A percentile compares a stretch with the other conserved stretches of the same genome.
phyloP scores from a whole-genome alignment of 2,888 invertebrate species.

The Melikaiella ostensackeni region DNA sequence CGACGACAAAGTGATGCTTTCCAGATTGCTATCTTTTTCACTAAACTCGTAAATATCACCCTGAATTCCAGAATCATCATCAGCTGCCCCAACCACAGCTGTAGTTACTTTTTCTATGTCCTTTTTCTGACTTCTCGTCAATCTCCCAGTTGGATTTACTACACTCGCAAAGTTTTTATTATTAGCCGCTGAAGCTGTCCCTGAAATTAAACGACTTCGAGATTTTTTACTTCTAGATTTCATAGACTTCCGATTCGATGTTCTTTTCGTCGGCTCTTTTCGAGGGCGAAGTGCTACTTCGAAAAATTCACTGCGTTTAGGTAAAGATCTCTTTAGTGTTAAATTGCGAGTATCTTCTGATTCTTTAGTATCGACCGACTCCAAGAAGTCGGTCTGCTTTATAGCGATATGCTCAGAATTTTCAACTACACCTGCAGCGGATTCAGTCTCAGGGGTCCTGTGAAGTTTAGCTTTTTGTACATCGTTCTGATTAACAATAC shows the following conservation, averaged over 20 bases:
- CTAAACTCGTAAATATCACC: slow-evolving; percentile 80
- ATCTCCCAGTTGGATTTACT: slow-evolving; percentile 64
- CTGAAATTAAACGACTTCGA: slow-evolving; percentile 38
- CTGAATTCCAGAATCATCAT: slow-evolving; percentile 75
- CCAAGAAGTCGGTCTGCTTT: slow-evolving; percentile 49
- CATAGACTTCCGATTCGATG: slow-evolving; percentile 57
- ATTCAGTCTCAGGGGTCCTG: slow-evolving; percentile 42
- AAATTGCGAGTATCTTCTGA: slow-evolving; percentile 68
- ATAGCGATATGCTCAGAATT: slow-evolving; percentile 40
- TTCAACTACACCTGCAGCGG: slow-evolving; percentile 18
- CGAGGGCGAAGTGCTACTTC: slow-evolving; percentile 58
- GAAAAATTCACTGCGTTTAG: slow-evolving; percentile 24
- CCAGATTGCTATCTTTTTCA: slow-evolving; percentile 76
- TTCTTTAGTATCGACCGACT: slow-evolving; percentile 54
- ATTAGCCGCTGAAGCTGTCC: slow-evolving; percentile 35
- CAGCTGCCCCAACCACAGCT: slow-evolving; percentile 69
- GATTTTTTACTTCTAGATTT: slow-evolving; percentile 56
- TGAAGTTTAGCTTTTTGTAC: slow-evolving; percentile 42
- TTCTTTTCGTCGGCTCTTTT: slow-evolving; percentile 66
- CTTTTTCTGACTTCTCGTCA: slow-evolving; percentile 70
- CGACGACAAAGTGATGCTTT: slow-evolving; percentile 66
- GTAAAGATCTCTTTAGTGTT: slow-evolving; percentile 65
- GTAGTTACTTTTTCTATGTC: slow-evolving; percentile 58
- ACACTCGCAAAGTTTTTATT: slow-evolving; percentile 35
- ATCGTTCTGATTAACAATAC: slow-evolving; percentile 48